A percentile compares a stretch with the other conserved stretches of the same genome.
Conservation (phyloP, 1,140 invertebrate species). For the Trichonephila clavipes region DNA sequence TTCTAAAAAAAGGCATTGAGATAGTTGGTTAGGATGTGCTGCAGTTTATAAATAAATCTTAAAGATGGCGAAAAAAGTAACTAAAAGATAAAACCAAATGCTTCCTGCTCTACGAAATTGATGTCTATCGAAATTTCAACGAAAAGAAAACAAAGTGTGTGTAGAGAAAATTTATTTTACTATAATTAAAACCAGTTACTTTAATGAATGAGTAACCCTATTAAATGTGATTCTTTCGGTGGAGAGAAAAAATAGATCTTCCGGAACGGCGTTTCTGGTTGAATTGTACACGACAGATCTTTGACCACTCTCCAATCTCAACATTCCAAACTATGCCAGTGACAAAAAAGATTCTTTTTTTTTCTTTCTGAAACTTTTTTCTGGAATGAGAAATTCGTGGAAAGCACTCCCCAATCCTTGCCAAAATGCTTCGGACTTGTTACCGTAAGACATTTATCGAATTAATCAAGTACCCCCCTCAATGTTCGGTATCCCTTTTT, state of each 20-base stretch:
- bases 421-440: background rate
- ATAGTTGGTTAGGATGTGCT: no score
- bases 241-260: background rate
- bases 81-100: no score
- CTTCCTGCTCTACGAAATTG: no score
- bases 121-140: no score
- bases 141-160: no score
- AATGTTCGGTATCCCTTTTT: background rate
- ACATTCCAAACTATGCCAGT: background rate
- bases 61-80: no score
- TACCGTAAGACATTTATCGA: background rate
- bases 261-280: background rate
- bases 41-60: no score
- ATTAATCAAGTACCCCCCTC: background rate
- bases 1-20: no score
- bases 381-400: background rate
- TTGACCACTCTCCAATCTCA: slow-evolving; percentile 54
- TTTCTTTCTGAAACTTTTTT: background rate
- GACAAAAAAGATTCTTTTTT: background rate
- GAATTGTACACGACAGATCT: slow-evolving; percentile 25
- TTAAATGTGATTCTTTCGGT: background rate
- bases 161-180: no score
- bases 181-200: no score
- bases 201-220: background rate
- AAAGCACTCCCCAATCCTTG: background rate